Evolutionary conservation across 2,888 invertebrate species (phyloP), one percentile per base, ranked within the genome.

Genomic region (Agrotis exclamationis): DNA sequence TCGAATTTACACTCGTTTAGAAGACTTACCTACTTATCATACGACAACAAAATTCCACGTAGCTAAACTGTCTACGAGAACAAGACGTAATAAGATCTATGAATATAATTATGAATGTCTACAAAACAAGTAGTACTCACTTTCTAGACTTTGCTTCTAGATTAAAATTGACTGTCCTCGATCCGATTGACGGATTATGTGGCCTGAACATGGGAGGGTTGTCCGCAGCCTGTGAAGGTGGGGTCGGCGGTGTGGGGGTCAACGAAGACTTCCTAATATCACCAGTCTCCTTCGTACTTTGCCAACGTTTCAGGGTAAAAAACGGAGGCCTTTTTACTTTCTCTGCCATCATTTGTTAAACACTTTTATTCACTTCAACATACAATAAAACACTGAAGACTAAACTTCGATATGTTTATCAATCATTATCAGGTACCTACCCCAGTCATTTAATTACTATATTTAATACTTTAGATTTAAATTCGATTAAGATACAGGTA

Each of bases 301-400:
- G 93, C 90, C 92, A 93, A 51, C 94, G 89, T 70, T 90, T 95
- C n/a, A 95, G 71, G 48, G 85, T 92, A 76, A 95, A 93, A 75
- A 95, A 92, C 11, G 91, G 86, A 3, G 91, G 90, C 59, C 90
- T 94, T 73, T 94, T 95, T 59, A 90, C 79, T 80, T 94, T 95
- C 45, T 96, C 95, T 50, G 93, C 87, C 95, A 95, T 96, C 75
- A 85, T 85, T 22, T 80, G 84, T 85, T n/a, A 28, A n/a, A 72
- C 76, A 81, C 84, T 80, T 80, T 56, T 33, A 20, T 22, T 80
- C 83, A 82, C 69, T 57, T 68, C 63, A 57, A 82, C 81, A 76
- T 77, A 70, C 74, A 85, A 78, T 50, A 70, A 71, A 59, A 74
- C 50, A 87, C 84, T 88, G 54, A 84, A 66, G 63, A 71, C 65